These are phyloP conservation scores for Aphrophora alni DNA, from an alignment of 2,888 invertebrate species.

Conservation along the genomic window DNA sequence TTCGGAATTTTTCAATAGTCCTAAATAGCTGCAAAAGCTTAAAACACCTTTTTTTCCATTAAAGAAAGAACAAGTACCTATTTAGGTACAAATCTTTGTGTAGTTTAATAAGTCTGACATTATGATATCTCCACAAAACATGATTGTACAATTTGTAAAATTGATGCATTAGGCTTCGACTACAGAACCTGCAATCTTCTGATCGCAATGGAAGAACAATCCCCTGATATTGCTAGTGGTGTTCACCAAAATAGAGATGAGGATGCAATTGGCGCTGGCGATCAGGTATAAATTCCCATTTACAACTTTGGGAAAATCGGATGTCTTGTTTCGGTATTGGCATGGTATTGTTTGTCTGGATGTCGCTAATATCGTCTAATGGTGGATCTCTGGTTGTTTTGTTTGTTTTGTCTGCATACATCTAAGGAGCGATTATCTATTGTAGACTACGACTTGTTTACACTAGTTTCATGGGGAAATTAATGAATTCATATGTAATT, in stretches of 20 bases:
- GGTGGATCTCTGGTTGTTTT: background rate
- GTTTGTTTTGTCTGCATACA: background rate
- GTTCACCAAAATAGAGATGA: slow-evolving; percentile 88
- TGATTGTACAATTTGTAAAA: background rate
- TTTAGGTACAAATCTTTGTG: too few relatives aligned
- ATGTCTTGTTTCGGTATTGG: background rate
- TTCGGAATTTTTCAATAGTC: too few relatives aligned
- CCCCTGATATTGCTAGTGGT: slow-evolving; percentile 93
- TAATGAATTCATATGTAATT: background rate
- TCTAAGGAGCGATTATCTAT: background rate
- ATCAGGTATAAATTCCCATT: slow-evolving; percentile 75
- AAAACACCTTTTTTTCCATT: too few relatives aligned
- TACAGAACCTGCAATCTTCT: slow-evolving; percentile 99
- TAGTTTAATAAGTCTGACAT: background rate
- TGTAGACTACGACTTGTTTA: background rate
- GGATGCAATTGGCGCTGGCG: slow-evolving; percentile 95
- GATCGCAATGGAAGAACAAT: slow-evolving; percentile 97
- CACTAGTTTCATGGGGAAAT: background rate
- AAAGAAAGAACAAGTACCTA: too few relatives aligned
- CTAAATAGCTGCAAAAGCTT: too few relatives aligned
- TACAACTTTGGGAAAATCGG: background rate
- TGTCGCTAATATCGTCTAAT: background rate
- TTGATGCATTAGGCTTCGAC: slow-evolving; percentile 87
- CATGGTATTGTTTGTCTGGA: background rate
- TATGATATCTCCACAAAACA: background rate